Evolutionary conservation across 2,797 vertebrate species (phyloP).

Genomic region (Lateolabrax maculatus): DNA sequence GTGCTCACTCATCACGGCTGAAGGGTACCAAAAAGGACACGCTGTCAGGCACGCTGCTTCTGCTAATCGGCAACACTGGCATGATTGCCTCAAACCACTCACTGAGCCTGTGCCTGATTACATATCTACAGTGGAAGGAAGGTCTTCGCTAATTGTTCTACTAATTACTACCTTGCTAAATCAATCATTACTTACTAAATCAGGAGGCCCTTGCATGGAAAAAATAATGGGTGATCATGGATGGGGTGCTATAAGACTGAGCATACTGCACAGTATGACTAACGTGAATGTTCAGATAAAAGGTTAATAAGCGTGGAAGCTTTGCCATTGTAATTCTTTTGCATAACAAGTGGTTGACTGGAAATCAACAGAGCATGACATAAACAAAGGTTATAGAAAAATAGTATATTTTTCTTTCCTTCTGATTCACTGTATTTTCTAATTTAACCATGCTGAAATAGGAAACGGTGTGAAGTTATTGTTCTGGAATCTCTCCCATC

Average conservation of each 20-base stretch:
- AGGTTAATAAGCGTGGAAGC: slow-evolving; percentile 26
- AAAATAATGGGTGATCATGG: slow-evolving; percentile 38
- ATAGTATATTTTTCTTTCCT: not conserved
- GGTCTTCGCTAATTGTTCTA: slow-evolving; percentile 62
- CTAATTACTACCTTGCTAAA: slow-evolving; percentile 65
- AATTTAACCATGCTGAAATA: slow-evolving; percentile 28
- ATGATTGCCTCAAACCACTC: slow-evolving; percentile 67
- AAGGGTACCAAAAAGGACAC: slow-evolving; percentile 75
- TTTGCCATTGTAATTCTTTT: slow-evolving; percentile 21
- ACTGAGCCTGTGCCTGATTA: slow-evolving; percentile 58
- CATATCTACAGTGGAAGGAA: slow-evolving; percentile 53
- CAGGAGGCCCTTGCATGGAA: slow-evolving; percentile 20
- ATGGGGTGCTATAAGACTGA: slow-evolving; percentile 4
- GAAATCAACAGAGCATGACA: slow-evolving; percentile 33
- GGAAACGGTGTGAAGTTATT: slow-evolving; percentile 13
- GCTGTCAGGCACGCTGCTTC: slow-evolving; percentile 71
- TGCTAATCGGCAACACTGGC: slow-evolving; percentile 72
- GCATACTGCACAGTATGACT: slow-evolving; percentile 21
- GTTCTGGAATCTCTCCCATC: slow-evolving; percentile 26
- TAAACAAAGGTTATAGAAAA: slow-evolving; percentile 25
- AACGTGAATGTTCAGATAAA: slow-evolving; percentile 36
- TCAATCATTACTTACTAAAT: slow-evolving; percentile 46
- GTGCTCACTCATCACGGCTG: slow-evolving; percentile 72
- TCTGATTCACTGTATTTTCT: slow-evolving; percentile 21
- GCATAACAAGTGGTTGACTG: slow-evolving; percentile 6